These are phyloP conservation scores for Hydropsyche betteni DNA, from an alignment of 2,888 invertebrate genomes.

Conservation along the genomic window DNA sequence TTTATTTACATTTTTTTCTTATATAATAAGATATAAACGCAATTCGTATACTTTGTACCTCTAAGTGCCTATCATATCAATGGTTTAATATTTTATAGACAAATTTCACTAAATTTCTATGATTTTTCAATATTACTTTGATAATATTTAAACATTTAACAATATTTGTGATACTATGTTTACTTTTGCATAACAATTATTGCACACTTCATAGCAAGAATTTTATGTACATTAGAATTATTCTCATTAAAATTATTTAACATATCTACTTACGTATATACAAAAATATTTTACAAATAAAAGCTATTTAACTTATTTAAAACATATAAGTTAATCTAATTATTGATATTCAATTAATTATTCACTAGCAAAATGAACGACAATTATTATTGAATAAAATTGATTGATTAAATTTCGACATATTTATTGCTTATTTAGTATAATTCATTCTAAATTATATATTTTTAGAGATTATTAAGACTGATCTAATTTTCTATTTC, in stretches of 20 bases:
- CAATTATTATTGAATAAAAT: no score
- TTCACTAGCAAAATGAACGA: no score
- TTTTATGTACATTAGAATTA: background rate
- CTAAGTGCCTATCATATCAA: background rate
- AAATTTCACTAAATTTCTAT: background rate
- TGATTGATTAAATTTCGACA: no score
- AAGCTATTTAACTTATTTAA: background rate
- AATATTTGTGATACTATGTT: background rate
- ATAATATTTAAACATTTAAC: background rate
- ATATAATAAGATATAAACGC: background rate
- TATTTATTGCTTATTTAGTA: no score
- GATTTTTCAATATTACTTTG: background rate
- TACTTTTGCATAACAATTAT: background rate
- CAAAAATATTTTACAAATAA: background rate
- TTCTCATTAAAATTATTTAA: background rate
- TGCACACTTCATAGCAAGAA: background rate
- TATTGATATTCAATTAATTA: background rate
- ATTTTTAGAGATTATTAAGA: no score
- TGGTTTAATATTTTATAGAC: background rate
- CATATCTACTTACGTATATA: background rate
- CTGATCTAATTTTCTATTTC: slow-evolving; percentile 62
- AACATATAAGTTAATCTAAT: background rate
- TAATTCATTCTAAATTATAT: no score
- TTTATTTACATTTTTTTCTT: background rate
- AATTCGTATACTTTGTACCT: slow-evolving; percentile 22